Evolutionary conservation across 2,888 invertebrate species (phyloP).

Genomic region (Drosophila gaucha): DNA sequence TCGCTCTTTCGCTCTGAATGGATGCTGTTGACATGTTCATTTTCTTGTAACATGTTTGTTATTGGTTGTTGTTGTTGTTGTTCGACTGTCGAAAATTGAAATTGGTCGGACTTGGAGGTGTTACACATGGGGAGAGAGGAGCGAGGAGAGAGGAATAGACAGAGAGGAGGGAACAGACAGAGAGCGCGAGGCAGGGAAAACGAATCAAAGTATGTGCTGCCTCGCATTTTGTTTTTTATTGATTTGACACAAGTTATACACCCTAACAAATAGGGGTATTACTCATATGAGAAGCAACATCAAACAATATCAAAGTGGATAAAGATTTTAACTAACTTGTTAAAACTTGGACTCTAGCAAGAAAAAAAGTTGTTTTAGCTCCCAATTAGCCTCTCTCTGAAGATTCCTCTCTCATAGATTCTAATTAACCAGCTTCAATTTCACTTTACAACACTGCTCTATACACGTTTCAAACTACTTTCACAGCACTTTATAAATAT

Average conservation of each 20-base stretch:
- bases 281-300: background rate
- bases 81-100: constrained; percentile 70
- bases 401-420: background rate
- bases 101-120: constrained; percentile 70
- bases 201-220: constrained; percentile 60
- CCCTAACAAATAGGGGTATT: background rate
- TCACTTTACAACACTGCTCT: background rate
- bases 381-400: too few relatives aligned
- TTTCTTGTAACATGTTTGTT: constrained; percentile 62
- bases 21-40: constrained; percentile 78
- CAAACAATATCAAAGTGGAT: background rate
- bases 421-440: too few relatives aligned
- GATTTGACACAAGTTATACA: constrained; percentile 31
- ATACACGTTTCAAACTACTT: too few relatives aligned
- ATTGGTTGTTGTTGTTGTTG: constrained; percentile 22
- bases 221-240: constrained; percentile 48
- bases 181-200: background rate
- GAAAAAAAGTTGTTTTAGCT: too few relatives aligned
- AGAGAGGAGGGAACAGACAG: background rate
- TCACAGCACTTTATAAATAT: background rate
- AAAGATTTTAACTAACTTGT: too few relatives aligned
- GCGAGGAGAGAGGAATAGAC: constrained; percentile 9
- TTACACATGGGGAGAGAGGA: constrained; percentile 38
- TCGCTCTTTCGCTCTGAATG: constrained; percentile 16
- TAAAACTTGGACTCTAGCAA: too few relatives aligned